These are phyloP conservation scores for Bombyx mandarina DNA, from an alignment of 1,140 invertebrate genomes.

Conservation along the genomic window DNA sequence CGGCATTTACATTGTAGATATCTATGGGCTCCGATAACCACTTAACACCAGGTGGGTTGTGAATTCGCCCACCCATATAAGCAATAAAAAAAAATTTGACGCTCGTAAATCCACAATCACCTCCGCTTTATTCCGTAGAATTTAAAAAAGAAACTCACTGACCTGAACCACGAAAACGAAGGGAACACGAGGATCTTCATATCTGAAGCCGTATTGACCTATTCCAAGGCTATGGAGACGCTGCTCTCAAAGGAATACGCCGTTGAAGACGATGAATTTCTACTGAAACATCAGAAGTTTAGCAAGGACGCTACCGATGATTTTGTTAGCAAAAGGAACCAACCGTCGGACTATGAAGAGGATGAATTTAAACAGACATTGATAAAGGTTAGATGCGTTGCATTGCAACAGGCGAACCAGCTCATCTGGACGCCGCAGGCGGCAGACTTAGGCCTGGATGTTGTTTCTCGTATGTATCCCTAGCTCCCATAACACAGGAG, in stretches of 20 bases:
- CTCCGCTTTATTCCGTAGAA: not conserved
- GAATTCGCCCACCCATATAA: no score
- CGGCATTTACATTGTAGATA: no score
- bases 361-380: not conserved
- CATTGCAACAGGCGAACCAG: no score
- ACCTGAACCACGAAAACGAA: conserved; percentile 1
- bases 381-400: not conserved
- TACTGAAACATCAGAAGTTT: not conserved
- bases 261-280: not conserved
- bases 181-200: not conserved
- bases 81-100: no score
- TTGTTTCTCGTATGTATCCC: not conserved
- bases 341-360: not conserved
- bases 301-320: not conserved
- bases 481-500: no score
- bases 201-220: not conserved
- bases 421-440: no score
- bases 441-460: no score
- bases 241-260: not conserved
- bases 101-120: no score
- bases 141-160: conserved; percentile 1
- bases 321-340: not conserved
- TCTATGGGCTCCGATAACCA: no score
- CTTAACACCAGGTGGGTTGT: no score
- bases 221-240: not conserved